Percentiles rank a stretch among this genome's conserved stretches.
Conservation (phyloP, 2,113 vertebrate genomes). For the Scatophagus argus region DNA sequence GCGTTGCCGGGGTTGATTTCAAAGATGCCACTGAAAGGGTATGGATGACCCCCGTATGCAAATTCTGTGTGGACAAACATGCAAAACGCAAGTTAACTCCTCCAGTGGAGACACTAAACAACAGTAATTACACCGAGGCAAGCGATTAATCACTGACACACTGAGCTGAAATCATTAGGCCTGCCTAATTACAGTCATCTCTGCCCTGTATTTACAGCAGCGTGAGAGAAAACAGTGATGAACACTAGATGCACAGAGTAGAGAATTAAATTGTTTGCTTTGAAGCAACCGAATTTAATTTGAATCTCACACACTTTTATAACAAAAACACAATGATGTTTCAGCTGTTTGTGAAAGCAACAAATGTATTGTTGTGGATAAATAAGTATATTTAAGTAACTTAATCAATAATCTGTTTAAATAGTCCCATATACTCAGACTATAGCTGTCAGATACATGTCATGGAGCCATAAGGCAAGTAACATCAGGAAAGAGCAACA, state of each 20-base stretch:
- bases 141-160: conserved; percentile 30
- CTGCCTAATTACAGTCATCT: conserved; percentile 41
- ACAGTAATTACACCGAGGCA: conserved; percentile 48
- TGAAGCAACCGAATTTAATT: neutral
- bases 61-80: conserved; percentile 85
- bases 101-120: neutral
- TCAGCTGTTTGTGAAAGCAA: neutral
- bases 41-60: conserved; percentile 95
- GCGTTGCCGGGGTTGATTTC: conserved; percentile 94
- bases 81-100: conserved; percentile 21
- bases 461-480: neutral
- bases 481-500: too few species aligned
- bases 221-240: conserved; percentile 15
- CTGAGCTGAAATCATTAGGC: conserved; percentile 54
- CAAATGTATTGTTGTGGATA: neutral
- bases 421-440: too few species aligned
- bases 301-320: neutral
- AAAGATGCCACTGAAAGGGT: conserved; percentile 96
- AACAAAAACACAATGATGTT: neutral
- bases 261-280: neutral
- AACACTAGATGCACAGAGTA: neutral
- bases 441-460: neutral
- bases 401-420: too few species aligned
- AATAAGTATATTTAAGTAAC: too few species aligned
- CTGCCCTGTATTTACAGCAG: conserved; percentile 34